Conservation (phyloP, 2,888 invertebrate genomes). For the Aromia moschata region DNA sequence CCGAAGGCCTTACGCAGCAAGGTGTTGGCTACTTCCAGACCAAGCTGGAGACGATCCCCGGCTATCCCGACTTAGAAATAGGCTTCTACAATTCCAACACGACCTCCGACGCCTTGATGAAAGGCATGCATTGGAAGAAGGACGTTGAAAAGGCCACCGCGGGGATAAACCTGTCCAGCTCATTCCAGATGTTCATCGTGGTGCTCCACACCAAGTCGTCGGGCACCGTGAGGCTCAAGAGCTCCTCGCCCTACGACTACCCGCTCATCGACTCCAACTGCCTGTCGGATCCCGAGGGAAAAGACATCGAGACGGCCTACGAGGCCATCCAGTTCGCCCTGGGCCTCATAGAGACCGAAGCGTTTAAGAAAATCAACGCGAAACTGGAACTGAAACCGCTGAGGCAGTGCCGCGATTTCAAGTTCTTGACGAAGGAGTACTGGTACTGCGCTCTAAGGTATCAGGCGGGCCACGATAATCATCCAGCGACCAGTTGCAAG, state of each 20-base stretch:
- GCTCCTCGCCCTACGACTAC: slow-evolving; percentile 39
- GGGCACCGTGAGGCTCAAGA: slow-evolving; percentile 69
- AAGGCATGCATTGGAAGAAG: slow-evolving; percentile 18
- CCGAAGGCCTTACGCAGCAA: slow-evolving; percentile 24
- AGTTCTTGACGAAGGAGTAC: slow-evolving; percentile 70
- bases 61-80: slow-evolving; percentile 33
- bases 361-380: slow-evolving; percentile 66
- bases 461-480: slow-evolving; percentile 29
- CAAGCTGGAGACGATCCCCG: slow-evolving; percentile 17
- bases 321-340: slow-evolving; percentile 63
- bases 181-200: slow-evolving; percentile 39
- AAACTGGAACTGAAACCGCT: slow-evolving; percentile 46
- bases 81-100: slow-evolving; percentile 28
- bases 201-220: slow-evolving; percentile 55
- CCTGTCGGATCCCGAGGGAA: slow-evolving; percentile 62
- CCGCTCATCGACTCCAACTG: slow-evolving; percentile 77
- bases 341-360: slow-evolving; percentile 63
- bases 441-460: slow-evolving; percentile 71
- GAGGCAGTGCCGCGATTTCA: slow-evolving; percentile 61
- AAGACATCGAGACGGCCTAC: slow-evolving; percentile 66
- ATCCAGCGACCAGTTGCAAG: slow-evolving; percentile 31
- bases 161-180: slow-evolving; percentile 18
- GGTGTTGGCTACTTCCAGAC: slow-evolving; percentile 32
- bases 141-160: slow-evolving; percentile 9
- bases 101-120: slow-evolving; percentile 13